Evolutionary conservation across 2,797 vertebrate species (phyloP).

Genomic region (Rhinatrema bivittatum): DNA sequence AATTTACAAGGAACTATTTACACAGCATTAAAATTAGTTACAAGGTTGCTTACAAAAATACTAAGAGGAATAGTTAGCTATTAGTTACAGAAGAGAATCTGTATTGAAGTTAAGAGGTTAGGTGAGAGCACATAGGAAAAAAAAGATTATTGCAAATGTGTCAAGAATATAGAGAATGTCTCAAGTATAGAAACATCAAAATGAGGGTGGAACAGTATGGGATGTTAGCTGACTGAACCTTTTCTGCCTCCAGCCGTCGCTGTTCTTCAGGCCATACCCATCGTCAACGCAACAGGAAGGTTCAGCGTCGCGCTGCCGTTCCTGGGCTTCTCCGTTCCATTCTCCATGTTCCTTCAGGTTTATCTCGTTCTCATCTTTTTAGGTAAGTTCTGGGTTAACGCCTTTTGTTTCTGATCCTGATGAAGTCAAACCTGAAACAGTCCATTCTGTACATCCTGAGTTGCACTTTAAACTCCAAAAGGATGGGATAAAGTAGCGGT

Average conservation of each 20-base stretch:
- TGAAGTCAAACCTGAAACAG: neutral
- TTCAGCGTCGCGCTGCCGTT: slow-evolving; percentile 79
- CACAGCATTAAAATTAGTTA: too few species aligned
- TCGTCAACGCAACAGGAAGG: slow-evolving; percentile 79
- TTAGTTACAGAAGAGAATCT: too few species aligned
- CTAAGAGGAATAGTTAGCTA: too few species aligned
- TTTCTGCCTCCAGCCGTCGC: slow-evolving; percentile 66
- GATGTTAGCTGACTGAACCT: too few species aligned
- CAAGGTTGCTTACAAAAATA: too few species aligned
- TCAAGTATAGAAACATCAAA: too few species aligned
- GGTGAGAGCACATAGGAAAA: too few species aligned
- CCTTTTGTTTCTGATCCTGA: neutral
- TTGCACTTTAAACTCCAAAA: neutral
- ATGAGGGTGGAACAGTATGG: too few species aligned
- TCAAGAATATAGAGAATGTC: too few species aligned
- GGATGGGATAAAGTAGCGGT: neutral
- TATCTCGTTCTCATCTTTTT: slow-evolving; percentile 79
- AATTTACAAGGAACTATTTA: too few species aligned
- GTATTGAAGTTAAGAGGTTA: too few species aligned
- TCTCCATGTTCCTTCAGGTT: slow-evolving; percentile 75
- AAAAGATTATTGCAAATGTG: too few species aligned
- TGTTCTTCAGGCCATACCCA: slow-evolving; percentile 81
- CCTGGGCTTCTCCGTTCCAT: slow-evolving; percentile 70
- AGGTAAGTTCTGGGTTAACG: slow-evolving; percentile 60
- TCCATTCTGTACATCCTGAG: neutral